Evolutionary conservation across 2,888 invertebrate genomes (phyloP).

Genomic region (Rosalia funebris): DNA sequence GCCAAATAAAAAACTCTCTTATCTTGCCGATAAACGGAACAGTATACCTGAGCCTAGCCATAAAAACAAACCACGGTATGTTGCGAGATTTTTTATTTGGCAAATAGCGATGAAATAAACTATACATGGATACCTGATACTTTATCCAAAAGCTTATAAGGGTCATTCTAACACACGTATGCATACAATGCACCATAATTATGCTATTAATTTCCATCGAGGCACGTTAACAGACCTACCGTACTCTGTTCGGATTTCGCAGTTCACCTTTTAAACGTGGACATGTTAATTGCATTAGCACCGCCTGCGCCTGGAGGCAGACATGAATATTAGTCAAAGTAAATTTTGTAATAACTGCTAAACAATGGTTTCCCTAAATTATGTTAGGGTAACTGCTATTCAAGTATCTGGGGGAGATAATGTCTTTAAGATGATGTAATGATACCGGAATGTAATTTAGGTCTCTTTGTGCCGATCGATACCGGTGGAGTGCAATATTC

Average conservation of each 20-base stretch:
- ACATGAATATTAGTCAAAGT: slow-evolving; percentile 1
- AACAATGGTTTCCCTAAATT: slow-evolving; percentile 13
- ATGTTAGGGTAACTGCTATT: slow-evolving; percentile 6
- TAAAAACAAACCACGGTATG: too few species aligned
- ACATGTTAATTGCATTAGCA: slow-evolving; percentile 8
- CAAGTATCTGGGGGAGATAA: slow-evolving; percentile 11
- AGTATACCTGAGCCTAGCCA: too few species aligned
- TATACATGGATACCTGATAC: too few species aligned
- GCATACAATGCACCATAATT: neutral
- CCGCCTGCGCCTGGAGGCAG: neutral
- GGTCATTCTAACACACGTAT: too few species aligned
- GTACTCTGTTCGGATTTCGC: neutral
- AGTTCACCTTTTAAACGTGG: slow-evolving; percentile 1
- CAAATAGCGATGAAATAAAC: too few species aligned
- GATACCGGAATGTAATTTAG: slow-evolving; percentile 8
- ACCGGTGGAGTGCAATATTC: too few species aligned
- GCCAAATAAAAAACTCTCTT: too few species aligned
- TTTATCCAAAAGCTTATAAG: too few species aligned
- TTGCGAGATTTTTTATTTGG: too few species aligned
- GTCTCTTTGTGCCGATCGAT: neutral
- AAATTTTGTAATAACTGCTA: slow-evolving; percentile 9
- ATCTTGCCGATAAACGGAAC: too few species aligned
- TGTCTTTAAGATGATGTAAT: slow-evolving; percentile 5
- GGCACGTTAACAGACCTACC: slow-evolving; percentile 1
- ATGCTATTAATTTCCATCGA: neutral